Conservation (phyloP, 1,140 invertebrate species). For the Nomia melanderi region DNA sequence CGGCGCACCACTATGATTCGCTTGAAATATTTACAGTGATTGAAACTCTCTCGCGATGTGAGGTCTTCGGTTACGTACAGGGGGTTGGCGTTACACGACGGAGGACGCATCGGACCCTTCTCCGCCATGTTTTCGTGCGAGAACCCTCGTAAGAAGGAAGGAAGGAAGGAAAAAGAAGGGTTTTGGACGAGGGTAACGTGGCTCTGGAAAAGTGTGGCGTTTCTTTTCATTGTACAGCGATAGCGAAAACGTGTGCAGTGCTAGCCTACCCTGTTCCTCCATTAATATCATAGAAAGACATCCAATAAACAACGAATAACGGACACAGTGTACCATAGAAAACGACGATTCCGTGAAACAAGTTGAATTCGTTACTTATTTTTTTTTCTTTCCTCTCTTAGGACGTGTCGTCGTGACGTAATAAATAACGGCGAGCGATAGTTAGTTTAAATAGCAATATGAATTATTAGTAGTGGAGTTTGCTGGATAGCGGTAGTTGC, state of each 20-base stretch:
- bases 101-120: background rate
- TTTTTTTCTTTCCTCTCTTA: constrained; percentile 14
- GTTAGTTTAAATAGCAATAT: constrained; percentile 56
- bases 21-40: constrained; percentile 74
- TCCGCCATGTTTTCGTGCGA: background rate
- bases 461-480: constrained; percentile 49
- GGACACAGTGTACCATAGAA: constrained; percentile 39
- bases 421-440: constrained; percentile 61
- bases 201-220: background rate
- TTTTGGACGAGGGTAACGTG: background rate
- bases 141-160: constrained; percentile 12
- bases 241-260: constrained; percentile 75
- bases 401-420: constrained; percentile 22
- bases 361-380: constrained; percentile 1
- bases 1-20: constrained; percentile 75
- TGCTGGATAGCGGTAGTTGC: constrained; percentile 30
- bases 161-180: background rate
- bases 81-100: background rate
- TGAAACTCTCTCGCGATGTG: constrained; percentile 53
- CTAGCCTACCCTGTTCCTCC: constrained; percentile 80
- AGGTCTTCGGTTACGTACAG: constrained; percentile 32
- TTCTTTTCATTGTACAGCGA: constrained; percentile 46
- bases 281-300: constrained; percentile 70
- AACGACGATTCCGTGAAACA: constrained; percentile 60
- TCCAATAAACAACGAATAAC: constrained; percentile 64